Conservation (phyloP, 2,113 vertebrate genomes). For the Serilophus lunatus region DNA sequence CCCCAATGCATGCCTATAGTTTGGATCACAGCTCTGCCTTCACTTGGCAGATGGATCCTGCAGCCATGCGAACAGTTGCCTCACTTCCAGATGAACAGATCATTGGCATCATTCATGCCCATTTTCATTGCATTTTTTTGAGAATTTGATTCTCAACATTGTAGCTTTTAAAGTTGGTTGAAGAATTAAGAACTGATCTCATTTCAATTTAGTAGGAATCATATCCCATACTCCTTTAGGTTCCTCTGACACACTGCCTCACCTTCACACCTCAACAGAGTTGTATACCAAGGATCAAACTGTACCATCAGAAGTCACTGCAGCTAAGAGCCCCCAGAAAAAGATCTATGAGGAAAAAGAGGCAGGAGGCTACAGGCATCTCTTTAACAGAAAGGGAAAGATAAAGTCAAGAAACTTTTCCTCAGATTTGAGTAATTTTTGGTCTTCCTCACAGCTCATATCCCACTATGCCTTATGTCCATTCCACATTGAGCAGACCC, state of each 20-base stretch:
- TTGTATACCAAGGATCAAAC: not conserved
- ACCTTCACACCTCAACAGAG: not conserved
- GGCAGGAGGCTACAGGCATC: not conserved
- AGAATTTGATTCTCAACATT: not conserved
- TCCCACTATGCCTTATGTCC: not conserved
- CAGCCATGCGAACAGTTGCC: not conserved
- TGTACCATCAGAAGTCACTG: not conserved
- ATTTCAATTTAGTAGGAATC: not conserved
- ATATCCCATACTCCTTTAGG: not conserved
- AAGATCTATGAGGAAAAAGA: not conserved
- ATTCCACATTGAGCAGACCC: not conserved
- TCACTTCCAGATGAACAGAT: not conserved
- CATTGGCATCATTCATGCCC: not conserved
- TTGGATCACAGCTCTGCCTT: not conserved
- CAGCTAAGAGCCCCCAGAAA: not conserved
- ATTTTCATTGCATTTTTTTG: not conserved
- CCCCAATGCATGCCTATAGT: accelerated
- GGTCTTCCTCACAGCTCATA: not conserved
- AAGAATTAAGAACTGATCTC: not conserved
- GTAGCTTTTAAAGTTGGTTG: not conserved
- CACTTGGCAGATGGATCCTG: not conserved
- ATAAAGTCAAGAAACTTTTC: not conserved
- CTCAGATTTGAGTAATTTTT: not conserved
- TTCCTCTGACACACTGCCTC: not conserved
- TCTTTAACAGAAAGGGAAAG: not conserved